Percentiles rank a stretch among this genome's conserved stretches.
These are phyloP conservation scores for Dendrolimus punctatus DNA, from an alignment of 1,140 invertebrate species.

Conservation along the genomic window DNA sequence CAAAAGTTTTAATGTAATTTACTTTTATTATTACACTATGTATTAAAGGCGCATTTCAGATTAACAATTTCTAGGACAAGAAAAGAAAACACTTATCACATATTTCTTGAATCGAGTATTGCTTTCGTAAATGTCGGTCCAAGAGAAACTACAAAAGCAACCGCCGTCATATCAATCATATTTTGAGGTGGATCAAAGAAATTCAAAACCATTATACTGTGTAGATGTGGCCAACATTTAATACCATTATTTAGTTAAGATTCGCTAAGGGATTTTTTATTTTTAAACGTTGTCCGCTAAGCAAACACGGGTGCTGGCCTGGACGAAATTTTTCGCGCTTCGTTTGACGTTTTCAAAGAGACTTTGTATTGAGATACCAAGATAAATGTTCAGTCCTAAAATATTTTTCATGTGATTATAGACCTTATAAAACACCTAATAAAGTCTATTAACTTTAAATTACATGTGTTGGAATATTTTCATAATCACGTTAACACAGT, in stretches of 20 bases:
- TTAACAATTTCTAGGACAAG: not conserved
- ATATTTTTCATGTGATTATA: slow-evolving; percentile 12
- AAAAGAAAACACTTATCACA: slow-evolving; percentile 2
- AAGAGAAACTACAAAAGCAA: slow-evolving; percentile 35
- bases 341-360: slow-evolving; percentile 50
- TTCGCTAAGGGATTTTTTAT: slow-evolving; percentile 24
- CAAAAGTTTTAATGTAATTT: too few species aligned
- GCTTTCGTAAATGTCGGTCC: not conserved
- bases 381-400: slow-evolving; percentile 4
- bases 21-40: too few species aligned
- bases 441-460: not conserved
- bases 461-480: slow-evolving; percentile 11
- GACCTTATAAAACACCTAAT: slow-evolving; percentile 14
- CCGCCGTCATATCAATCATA: slow-evolving; percentile 62
- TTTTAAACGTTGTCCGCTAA: slow-evolving; percentile 47
- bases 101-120: too few species aligned
- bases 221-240: slow-evolving; percentile 50
- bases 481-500: slow-evolving; percentile 49
- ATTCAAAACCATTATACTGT: slow-evolving; percentile 65
- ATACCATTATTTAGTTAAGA: slow-evolving; percentile 53
- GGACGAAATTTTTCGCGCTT: slow-evolving; percentile 56
- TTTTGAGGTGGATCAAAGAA: slow-evolving; percentile 48
- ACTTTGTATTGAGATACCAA: slow-evolving; percentile 29
- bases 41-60: too few species aligned
- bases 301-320: slow-evolving; percentile 49